These are phyloP conservation scores for Cnemophilus loriae DNA, from an alignment of 2,113 vertebrate species.

Conservation along the genomic window DNA sequence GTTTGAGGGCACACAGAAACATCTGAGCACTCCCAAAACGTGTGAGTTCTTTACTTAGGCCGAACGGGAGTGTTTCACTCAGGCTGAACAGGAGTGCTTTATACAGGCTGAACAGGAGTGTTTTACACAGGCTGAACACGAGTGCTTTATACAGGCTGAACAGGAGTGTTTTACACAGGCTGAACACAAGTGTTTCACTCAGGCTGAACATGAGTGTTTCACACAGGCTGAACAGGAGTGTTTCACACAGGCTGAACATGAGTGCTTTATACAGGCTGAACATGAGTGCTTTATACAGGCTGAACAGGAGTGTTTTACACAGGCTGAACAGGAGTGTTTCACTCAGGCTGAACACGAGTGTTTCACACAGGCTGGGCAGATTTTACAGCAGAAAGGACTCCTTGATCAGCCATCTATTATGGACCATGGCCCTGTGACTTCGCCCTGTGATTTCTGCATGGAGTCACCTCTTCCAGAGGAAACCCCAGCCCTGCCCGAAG, in stretches of 20 bases:
- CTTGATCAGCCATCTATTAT: not conserved
- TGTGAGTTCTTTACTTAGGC: not conserved
- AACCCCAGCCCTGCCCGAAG: not conserved
- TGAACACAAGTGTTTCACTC: not conserved
- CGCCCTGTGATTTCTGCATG: not conserved
- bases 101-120: not conserved
- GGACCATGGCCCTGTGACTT: not conserved
- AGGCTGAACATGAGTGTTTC: not conserved
- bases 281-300: not conserved
- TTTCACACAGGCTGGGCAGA: not conserved
- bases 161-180: not conserved
- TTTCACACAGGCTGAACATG: rapidly evolving
- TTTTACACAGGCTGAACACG: not conserved
- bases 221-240: not conserved
- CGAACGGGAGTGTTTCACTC: not conserved
- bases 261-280: not conserved
- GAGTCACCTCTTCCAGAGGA: not conserved
- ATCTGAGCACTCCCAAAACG: not conserved
- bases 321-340: not conserved
- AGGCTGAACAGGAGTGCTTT: not conserved
- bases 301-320: not conserved
- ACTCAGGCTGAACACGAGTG: not conserved
- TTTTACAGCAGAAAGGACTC: not conserved
- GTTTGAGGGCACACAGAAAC: not conserved
- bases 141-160: not conserved